phyloP scores from a whole-genome alignment of 2,797 vertebrate genomes.

The Spinibarbus caldwelli region DNA sequence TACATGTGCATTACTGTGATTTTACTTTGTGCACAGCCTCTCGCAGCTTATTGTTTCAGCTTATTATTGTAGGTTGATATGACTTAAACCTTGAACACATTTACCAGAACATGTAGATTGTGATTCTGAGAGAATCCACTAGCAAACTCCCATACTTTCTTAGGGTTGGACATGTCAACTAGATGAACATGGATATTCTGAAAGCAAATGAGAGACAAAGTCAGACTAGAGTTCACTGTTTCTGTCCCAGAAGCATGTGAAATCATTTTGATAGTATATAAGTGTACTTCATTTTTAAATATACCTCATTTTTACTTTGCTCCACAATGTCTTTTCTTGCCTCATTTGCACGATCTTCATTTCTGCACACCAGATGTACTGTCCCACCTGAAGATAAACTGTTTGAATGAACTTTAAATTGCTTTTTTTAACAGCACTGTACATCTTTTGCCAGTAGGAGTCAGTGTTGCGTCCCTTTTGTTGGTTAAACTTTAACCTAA shows the following conservation, averaged over 20 bases:
- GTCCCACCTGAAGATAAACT: slow-evolving; percentile 81
- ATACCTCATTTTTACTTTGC: slow-evolving; percentile 80
- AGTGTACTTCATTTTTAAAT: background rate
- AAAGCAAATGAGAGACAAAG: slow-evolving; percentile 37
- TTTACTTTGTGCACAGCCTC: background rate
- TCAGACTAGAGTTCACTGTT: too few species aligned
- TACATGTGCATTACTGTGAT: background rate
- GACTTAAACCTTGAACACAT: slow-evolving; percentile 23
- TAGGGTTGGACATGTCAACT: slow-evolving; percentile 82
- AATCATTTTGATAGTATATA: background rate
- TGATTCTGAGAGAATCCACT: slow-evolving; percentile 79
- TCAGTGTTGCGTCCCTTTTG: background rate
- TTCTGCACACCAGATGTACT: slow-evolving; percentile 86
- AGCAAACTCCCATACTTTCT: slow-evolving; percentile 84
- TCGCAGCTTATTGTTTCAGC: background rate
- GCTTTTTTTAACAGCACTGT: background rate
- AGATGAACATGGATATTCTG: slow-evolving; percentile 84
- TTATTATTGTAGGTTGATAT: background rate
- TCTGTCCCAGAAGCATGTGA: background rate
- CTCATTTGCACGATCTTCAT: slow-evolving; percentile 75
- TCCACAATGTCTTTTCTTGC: slow-evolving; percentile 79
- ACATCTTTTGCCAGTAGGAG: background rate
- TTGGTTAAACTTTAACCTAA: background rate
- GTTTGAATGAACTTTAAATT: background rate
- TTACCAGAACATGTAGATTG: slow-evolving; percentile 81